Conservation (phyloP, 2,888 invertebrate genomes). For the Vannuccia rotundouncinata region DNA sequence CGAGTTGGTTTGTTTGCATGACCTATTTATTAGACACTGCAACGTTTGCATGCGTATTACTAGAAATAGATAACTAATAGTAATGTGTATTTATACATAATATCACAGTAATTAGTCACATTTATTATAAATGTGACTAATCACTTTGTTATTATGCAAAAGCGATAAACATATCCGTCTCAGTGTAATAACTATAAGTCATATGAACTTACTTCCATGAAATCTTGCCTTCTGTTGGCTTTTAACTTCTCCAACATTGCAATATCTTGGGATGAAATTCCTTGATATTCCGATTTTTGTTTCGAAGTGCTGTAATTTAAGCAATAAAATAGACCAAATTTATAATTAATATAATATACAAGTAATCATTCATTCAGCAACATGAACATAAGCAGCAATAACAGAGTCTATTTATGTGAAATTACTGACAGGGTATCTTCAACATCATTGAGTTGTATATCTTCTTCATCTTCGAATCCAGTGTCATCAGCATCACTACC, state of each 20-base stretch:
- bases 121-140: no score
- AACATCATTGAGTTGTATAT: neutral
- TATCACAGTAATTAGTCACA: no score
- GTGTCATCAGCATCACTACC: constrained; percentile 30
- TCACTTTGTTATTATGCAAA: no score
- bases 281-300: constrained; percentile 11
- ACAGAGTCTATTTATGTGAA: neutral
- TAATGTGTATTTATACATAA: no score
- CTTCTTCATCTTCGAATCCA: constrained; percentile 34
- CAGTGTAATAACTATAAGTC: no score
- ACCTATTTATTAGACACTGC: no score
- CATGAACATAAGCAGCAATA: neutral
- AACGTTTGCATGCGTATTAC: no score
- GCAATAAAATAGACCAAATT: no score
- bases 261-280: constrained; percentile 14
- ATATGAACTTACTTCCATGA: neutral
- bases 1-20: no score
- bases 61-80: no score
- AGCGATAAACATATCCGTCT: no score
- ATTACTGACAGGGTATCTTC: neutral
- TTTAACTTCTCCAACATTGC: neutral
- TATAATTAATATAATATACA: neutral
- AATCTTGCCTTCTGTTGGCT: neutral
- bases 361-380: neutral
- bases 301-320: neutral